Conservation (phyloP, 2,113 vertebrate genomes). For the Python bivittatus region DNA sequence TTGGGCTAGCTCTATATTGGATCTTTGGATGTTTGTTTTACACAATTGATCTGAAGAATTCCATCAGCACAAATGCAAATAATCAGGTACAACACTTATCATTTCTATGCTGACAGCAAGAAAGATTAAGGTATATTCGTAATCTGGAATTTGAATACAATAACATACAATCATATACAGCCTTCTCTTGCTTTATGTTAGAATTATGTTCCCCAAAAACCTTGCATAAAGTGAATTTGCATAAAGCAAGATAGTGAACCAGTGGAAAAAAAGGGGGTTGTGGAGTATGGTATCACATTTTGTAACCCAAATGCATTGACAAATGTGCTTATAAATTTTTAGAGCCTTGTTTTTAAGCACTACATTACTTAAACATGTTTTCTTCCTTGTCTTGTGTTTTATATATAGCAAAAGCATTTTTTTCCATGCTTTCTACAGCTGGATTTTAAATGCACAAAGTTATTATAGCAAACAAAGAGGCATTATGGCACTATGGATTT, state of each 20-base stretch:
- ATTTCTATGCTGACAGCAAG: neutral
- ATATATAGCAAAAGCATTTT: neutral
- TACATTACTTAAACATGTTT: neutral
- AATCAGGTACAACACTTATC: neutral
- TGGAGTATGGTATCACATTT: neutral
- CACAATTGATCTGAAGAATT: neutral
- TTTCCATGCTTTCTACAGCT: neutral
- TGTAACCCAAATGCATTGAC: neutral
- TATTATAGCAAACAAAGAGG: neutral
- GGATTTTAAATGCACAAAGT: neutral
- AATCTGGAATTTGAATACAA: rapidly evolving
- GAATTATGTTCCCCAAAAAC: neutral
- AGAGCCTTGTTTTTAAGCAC: neutral
- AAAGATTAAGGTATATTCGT: neutral
- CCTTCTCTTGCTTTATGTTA: rapidly evolving
- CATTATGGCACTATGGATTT: neutral
- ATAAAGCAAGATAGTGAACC: neutral
- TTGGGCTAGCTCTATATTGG: neutral
- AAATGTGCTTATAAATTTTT: neutral
- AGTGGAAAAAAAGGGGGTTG: neutral
- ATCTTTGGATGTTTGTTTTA: neutral
- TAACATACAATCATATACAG: neutral
- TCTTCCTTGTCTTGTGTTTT: neutral
- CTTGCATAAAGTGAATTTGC: neutral
- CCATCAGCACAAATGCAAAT: neutral